A percentile compares a stretch with the other conserved stretches of the same genome.
Evolutionary conservation across 1,140 invertebrate species (phyloP).

Genomic region (Halesus radiatus): DNA sequence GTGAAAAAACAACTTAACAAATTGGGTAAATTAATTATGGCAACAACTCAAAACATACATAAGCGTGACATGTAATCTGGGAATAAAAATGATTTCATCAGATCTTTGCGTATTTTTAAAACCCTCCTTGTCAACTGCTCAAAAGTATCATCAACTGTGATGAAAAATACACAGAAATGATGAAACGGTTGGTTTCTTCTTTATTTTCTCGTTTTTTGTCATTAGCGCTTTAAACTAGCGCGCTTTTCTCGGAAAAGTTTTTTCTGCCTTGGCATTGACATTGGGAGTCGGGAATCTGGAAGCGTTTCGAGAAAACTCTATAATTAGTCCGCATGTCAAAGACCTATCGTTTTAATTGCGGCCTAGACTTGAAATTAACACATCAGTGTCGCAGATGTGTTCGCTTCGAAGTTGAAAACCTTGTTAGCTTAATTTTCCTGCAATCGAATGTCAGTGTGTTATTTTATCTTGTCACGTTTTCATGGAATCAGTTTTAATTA

Average conservation of each 20-base stretch:
- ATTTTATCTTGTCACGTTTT: no score
- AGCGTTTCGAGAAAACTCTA: conserved; percentile 21
- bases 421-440: no score
- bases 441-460: no score
- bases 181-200: neutral
- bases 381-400: conserved; percentile 2
- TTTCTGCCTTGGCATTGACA: conserved; percentile 36
- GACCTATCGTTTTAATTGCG: conserved; percentile 28
- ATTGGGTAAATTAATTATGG: conserved; percentile 18
- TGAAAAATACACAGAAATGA: conserved; percentile 23
- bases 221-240: conserved; percentile 20
- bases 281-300: neutral
- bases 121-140: conserved; percentile 13
- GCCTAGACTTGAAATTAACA: conserved; percentile 7
- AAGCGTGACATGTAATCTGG: conserved; percentile 12
- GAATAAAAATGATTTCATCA: conserved; percentile 35
- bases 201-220: conserved; percentile 23
- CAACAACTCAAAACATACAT: conserved; percentile 15
- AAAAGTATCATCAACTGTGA: neutral
- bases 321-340: conserved; percentile 24
- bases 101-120: conserved; percentile 24
- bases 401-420: neutral
- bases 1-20: conserved; percentile 14
- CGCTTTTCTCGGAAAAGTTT: neutral
- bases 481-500: no score